phyloP scores from a whole-genome alignment of 1,140 invertebrate genomes.

The Chionoecetes opilio region DNA sequence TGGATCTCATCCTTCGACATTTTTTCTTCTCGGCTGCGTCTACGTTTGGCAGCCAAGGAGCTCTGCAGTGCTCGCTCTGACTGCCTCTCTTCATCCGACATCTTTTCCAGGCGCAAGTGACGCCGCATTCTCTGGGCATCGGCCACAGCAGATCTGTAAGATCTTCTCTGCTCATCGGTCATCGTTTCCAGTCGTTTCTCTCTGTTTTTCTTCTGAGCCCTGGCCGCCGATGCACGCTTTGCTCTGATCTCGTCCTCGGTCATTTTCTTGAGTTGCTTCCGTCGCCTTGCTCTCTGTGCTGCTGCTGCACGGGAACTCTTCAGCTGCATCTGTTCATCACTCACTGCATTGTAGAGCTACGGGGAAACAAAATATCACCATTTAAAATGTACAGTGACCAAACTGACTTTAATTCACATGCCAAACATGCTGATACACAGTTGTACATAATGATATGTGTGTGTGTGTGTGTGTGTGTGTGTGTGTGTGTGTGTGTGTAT shows the following conservation, averaged over 20 bases:
- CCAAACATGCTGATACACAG: too few relatives aligned
- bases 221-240: constrained; percentile 30
- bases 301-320: constrained; percentile 56
- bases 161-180: constrained; percentile 29
- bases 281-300: constrained; percentile 48
- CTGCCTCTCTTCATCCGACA: constrained; percentile 32
- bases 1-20: background rate
- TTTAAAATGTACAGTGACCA: background rate
- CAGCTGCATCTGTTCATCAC: constrained; percentile 24
- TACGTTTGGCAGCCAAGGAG: constrained; percentile 35
- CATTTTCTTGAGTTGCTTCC: constrained; percentile 41
- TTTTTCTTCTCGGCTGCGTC: background rate
- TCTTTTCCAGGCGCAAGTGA: background rate
- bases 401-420: too few relatives aligned
- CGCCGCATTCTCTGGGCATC: constrained; percentile 35
- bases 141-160: constrained; percentile 43
- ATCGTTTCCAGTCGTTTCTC: constrained; percentile 42
- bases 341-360: constrained; percentile 55
- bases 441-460: too few relatives aligned
- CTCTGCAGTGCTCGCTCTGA: constrained; percentile 45
- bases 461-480: too few relatives aligned
- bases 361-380: background rate
- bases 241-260: constrained; percentile 51
- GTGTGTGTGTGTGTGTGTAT: too few relatives aligned
- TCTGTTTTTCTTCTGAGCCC: constrained; percentile 45